Conservation (phyloP, 1,140 invertebrate species). For the Pseudachorutes palmiensis region DNA sequence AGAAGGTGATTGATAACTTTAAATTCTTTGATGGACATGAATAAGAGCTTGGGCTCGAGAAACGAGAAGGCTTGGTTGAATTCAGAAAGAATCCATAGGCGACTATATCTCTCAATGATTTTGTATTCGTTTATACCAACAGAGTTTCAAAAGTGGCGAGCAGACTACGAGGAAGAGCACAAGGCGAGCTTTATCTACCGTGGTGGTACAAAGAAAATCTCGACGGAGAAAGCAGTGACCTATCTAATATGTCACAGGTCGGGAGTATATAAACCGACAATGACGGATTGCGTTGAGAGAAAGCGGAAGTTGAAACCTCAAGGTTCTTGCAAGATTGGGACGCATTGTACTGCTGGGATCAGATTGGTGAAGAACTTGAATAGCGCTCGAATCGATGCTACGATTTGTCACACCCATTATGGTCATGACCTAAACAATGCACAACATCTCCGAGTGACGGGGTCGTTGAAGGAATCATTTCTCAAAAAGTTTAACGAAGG, state of each 20-base stretch:
- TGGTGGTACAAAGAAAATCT: conserved; percentile 36
- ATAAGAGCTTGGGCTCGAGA: no score
- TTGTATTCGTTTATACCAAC: conserved; percentile 9
- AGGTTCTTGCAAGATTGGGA: conserved; percentile 36
- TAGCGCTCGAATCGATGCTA: conserved; percentile 19
- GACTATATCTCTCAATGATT: background rate
- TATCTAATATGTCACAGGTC: conserved; percentile 35
- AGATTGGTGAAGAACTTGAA: conserved; percentile 32
- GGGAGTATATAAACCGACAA: conserved; percentile 35
- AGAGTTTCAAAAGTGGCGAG: conserved; percentile 37
- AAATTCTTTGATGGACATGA: no score
- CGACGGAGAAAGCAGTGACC: conserved; percentile 31
- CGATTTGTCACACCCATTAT: conserved; percentile 36
- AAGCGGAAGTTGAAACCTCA: conserved; percentile 37
- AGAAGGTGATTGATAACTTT: no score
- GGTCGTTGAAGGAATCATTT: conserved; percentile 23
- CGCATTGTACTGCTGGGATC: conserved; percentile 35
- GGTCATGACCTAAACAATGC: conserved; percentile 32
- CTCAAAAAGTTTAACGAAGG: conserved; percentile 34
- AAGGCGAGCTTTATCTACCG: conserved; percentile 37
- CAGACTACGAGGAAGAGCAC: conserved; percentile 32
- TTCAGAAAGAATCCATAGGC: background rate
- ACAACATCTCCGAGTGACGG: conserved; percentile 31
- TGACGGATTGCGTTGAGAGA: conserved; percentile 17
- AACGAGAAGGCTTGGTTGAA: conserved; percentile 10